Conservation (phyloP, 2,797 vertebrate species). For the Moxostoma hubbsi region DNA sequence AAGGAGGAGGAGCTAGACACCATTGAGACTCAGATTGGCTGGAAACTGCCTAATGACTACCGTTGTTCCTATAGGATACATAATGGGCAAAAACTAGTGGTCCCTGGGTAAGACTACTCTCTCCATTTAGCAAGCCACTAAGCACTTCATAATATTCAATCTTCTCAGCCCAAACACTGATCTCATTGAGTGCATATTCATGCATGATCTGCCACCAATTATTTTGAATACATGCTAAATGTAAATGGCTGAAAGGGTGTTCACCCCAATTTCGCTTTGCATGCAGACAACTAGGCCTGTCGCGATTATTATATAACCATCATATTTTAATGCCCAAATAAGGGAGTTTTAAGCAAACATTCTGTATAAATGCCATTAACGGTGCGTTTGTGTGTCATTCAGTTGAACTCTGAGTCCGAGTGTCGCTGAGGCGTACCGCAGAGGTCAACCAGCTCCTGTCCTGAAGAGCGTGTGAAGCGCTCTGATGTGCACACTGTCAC, state of each 20-base stretch:
- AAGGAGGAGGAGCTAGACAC: slow-evolving; percentile 88
- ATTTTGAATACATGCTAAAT: too few species aligned
- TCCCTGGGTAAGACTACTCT: slow-evolving; percentile 84
- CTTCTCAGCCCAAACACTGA: neutral
- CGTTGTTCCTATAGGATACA: slow-evolving; percentile 95
- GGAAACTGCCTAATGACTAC: slow-evolving; percentile 91
- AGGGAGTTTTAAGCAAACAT: too few species aligned
- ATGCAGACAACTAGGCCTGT: neutral
- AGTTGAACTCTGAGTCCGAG: too few species aligned
- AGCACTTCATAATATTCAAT: neutral
- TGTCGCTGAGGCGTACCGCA: too few species aligned
- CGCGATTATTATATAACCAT: too few species aligned
- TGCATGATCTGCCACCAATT: neutral
- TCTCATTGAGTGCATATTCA: neutral
- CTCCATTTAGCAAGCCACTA: neutral
- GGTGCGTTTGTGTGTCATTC: too few species aligned
- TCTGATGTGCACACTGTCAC: too few species aligned
- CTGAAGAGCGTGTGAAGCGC: too few species aligned
- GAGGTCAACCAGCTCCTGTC: too few species aligned
- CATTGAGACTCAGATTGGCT: slow-evolving; percentile 90
- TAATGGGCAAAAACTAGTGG: slow-evolving; percentile 95
- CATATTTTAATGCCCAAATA: too few species aligned
- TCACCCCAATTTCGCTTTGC: neutral
- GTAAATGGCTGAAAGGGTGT: too few species aligned
- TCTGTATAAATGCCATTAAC: too few species aligned